Evolutionary conservation across 2,888 invertebrate species (phyloP), one percentile per base, ranked within the genome.

Genomic region (Meganola albula): DNA sequence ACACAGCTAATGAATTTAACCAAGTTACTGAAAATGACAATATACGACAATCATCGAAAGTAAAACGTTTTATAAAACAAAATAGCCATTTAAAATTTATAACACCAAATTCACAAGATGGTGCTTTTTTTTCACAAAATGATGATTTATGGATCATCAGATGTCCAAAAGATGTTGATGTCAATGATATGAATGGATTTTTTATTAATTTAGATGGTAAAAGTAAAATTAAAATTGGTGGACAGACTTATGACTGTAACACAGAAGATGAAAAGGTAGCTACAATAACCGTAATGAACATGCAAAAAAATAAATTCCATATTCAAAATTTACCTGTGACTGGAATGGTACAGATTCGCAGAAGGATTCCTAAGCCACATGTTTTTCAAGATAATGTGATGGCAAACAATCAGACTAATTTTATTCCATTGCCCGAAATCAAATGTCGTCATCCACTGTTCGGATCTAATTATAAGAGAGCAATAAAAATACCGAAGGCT

Each of bases 371-470:
- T 5, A 79, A 77, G 48, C 50, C 60, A 12, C 72, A 71, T 44
- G 51, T 65, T 18, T 52, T 48, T 10, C 63, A 73, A 27, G 65
- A 72, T 34, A 60, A 58, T 32, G 35, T 49, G 9, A 58, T 65
- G 27, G 39, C 51, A 0, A 63, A 61, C 31, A 61, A 68, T 53
- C 68, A 68, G 36, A 60, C 51, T 1, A 63, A 63, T 43, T 74
- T 72, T 34, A 74, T 77, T 42, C 74, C 76, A 8, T 44, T 82
- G 22, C 82, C 82, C 1, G 74, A 74, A 20, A 80, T 76, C 5
- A 80, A 80, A 52, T 67, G 65, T 36, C 67, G 82, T 1, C 83
- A 83, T 53, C 83, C 82, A 4, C 58, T 83, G 1, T 78, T 83
- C 51, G 82, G 82, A 1, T 42, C 60, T 1, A 48, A 77, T 46